phyloP scores from a whole-genome alignment of 2,113 vertebrate species.

The Turnix velox region DNA sequence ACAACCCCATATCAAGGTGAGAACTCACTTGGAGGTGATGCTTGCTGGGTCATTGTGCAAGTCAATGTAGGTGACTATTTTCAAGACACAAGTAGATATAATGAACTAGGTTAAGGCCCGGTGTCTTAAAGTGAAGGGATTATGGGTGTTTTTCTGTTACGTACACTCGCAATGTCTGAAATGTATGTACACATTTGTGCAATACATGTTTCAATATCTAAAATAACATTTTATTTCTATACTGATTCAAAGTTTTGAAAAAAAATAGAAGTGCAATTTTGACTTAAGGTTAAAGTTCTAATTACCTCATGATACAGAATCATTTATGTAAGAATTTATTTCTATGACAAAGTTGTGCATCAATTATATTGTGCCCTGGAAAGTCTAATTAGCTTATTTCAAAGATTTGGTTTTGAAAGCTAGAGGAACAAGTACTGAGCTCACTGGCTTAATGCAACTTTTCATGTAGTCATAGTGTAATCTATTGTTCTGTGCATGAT shows the following conservation, averaged over 20 bases:
- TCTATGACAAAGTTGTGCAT: not conserved
- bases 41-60: not conserved
- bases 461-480: not conserved
- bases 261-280: not conserved
- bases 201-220: not conserved
- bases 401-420: not conserved
- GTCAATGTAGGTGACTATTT: not conserved
- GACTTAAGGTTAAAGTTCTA: not conserved
- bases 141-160: not conserved
- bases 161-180: not conserved
- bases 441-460: not conserved
- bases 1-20: not conserved
- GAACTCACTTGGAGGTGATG: not conserved
- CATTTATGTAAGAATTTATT: not conserved
- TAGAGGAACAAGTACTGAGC: not conserved
- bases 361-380: not conserved
- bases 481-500: not conserved
- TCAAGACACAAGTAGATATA: not conserved
- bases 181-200: not conserved
- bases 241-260: not conserved
- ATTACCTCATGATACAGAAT: not conserved
- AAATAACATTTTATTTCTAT: not conserved
- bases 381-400: not conserved
- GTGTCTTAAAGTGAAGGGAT: not conserved
- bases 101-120: rapidly evolving